These are phyloP conservation scores for Allobates femoralis DNA, from an alignment of 2,797 vertebrate genomes.

Conservation along the genomic window DNA sequence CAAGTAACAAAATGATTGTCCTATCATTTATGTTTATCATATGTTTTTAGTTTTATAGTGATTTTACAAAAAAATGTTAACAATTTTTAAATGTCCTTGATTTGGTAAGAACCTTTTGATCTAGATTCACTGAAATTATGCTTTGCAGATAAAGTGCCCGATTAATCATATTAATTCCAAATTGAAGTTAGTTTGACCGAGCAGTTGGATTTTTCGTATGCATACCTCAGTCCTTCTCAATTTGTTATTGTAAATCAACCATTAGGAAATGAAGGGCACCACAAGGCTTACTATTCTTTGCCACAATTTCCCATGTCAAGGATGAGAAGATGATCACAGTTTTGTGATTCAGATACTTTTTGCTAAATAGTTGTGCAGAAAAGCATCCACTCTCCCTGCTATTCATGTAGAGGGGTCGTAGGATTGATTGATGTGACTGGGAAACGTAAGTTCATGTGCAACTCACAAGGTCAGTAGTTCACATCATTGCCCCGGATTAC, in stretches of 20 bases:
- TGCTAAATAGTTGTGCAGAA: conserved; percentile 55
- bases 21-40: neutral
- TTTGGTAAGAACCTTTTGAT: neutral
- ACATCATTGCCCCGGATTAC: conserved; percentile 47
- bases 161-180: neutral
- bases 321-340: conserved; percentile 53
- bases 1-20: neutral
- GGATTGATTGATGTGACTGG: conserved; percentile 63
- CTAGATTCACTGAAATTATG: neutral
- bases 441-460: conserved; percentile 63
- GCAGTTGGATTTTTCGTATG: conserved; percentile 2
- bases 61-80: neutral
- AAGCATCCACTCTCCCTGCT: conserved; percentile 47
- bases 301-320: conserved; percentile 60
- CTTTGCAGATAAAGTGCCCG: conserved; percentile 5
- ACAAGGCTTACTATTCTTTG: conserved; percentile 52
- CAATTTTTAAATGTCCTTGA: neutral
- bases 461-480: conserved; percentile 63
- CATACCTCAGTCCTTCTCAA: conserved; percentile 35
- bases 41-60: neutral
- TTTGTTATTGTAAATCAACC: conserved; percentile 52
- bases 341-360: conserved; percentile 60
- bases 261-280: conserved; percentile 56
- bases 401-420: conserved; percentile 57
- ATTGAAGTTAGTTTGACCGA: conserved; percentile 21